Percentiles rank a stretch among this genome's conserved stretches.
Conservation (phyloP, 2,888 invertebrate genomes). For the Drosophila anomalata region DNA sequence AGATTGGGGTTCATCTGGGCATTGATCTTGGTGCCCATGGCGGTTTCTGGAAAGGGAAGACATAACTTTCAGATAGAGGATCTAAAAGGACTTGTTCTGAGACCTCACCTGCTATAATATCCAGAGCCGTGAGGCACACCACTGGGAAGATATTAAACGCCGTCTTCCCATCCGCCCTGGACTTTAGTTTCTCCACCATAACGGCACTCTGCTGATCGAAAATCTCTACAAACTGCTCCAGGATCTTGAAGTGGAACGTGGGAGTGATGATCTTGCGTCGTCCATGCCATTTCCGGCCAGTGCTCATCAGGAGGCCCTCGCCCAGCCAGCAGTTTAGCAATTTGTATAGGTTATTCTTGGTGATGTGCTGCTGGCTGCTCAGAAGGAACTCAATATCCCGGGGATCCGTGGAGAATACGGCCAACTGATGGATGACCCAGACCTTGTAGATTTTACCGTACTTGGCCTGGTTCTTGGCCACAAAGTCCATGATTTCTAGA, state of each 20-base stretch:
- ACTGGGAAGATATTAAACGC: conserved; percentile 86
- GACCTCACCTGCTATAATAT: conserved; percentile 84
- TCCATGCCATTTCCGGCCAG: conserved; percentile 86
- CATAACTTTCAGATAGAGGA: not conserved
- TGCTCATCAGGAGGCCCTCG: conserved; percentile 79
- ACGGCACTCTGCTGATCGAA: conserved; percentile 88
- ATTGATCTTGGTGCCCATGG: conserved; percentile 81
- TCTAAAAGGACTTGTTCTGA: too few relatives aligned
- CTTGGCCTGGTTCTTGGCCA: conserved; percentile 64
- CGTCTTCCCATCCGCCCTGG: conserved; percentile 82
- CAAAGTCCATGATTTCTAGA: conserved; percentile 73
- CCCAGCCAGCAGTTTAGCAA: conserved; percentile 80
- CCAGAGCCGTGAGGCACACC: conserved; percentile 86
- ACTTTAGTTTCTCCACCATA: conserved; percentile 85
- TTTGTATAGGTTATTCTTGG: conserved; percentile 73
- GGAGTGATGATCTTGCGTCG: conserved; percentile 88
- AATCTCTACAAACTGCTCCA: conserved; percentile 89
- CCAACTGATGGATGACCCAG: conserved; percentile 84
- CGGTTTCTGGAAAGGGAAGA: conserved; percentile 67
- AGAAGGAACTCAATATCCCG: conserved; percentile 84
- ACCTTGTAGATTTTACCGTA: conserved; percentile 84
- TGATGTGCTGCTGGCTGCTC: conserved; percentile 77
- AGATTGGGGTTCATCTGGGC: conserved; percentile 87
- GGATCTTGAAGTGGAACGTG: conserved; percentile 91
- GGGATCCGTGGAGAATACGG: conserved; percentile 83